Conservation (phyloP, 2,797 vertebrate genomes). For the Halcyon leucocephala region DNA sequence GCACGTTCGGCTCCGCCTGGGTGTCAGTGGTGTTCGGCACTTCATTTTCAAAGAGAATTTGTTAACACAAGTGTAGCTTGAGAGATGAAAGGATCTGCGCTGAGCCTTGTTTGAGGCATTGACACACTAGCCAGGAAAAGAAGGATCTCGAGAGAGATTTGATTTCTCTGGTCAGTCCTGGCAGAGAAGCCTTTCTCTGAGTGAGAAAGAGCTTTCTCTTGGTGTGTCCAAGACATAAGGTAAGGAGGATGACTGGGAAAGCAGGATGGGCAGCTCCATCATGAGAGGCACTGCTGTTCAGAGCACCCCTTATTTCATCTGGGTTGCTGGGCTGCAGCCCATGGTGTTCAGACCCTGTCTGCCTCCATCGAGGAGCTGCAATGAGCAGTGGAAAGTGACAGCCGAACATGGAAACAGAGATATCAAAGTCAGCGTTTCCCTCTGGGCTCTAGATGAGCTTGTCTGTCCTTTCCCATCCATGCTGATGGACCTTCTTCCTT, state of each 20-base stretch:
- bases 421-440: background rate
- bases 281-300: background rate
- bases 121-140: background rate
- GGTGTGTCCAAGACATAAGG: background rate
- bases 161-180: background rate
- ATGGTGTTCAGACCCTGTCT: background rate
- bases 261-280: background rate
- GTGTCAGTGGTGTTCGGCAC: constrained; percentile 1
- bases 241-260: background rate
- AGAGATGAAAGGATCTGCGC: constrained; percentile 28
- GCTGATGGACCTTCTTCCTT: background rate
- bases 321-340: background rate
- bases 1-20: background rate
- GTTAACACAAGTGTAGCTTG: constrained; percentile 4
- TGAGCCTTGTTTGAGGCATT: fast-evolving
- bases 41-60: constrained; percentile 64
- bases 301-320: background rate
- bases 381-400: background rate
- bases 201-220: background rate
- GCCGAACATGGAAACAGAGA: background rate
- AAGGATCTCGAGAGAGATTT: background rate
- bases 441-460: background rate
- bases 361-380: background rate
- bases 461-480: background rate
- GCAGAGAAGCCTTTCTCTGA: background rate